Percentiles rank a stretch among this genome's conserved stretches.
Evolutionary conservation across 1,140 invertebrate species (phyloP).

Genomic region (Psilanteris sp.): DNA sequence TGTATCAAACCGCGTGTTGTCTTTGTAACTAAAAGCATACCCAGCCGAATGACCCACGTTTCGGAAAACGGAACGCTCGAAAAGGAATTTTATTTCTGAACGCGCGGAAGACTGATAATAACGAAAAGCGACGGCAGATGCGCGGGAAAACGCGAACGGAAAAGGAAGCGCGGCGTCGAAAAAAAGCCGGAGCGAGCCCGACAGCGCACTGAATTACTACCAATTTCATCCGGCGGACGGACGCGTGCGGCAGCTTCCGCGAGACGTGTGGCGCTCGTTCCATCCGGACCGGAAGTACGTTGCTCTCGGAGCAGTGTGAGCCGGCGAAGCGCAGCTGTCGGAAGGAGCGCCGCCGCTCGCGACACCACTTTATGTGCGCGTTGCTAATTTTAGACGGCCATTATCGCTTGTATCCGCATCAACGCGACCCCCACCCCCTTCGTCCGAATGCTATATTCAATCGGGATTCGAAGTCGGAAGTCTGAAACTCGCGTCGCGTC

Average conservation of each 20-base stretch:
- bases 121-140: slow-evolving; percentile 2
- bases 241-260: slow-evolving; percentile 83
- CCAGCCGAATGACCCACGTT: no score
- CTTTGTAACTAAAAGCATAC: no score
- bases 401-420: slow-evolving; percentile 10
- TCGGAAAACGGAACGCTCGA: no score
- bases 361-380: slow-evolving; percentile 8
- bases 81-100: not conserved
- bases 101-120: not conserved
- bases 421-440: not conserved
- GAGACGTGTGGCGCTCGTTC: slow-evolving; percentile 81
- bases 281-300: slow-evolving; percentile 76
- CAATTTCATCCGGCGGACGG: slow-evolving; percentile 86
- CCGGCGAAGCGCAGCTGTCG: slow-evolving; percentile 13
- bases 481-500: no score
- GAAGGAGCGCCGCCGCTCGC: slow-evolving; percentile 12
- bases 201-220: slow-evolving; percentile 93
- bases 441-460: no score
- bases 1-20: no score
- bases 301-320: slow-evolving; percentile 74
- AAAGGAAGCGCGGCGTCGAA: slow-evolving; percentile 45
- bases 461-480: no score
- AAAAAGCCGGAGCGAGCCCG: slow-evolving; percentile 85
- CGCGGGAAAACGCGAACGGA: slow-evolving; percentile 37
- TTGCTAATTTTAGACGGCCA: slow-evolving; percentile 31